Evolutionary conservation across 2,113 vertebrate genomes (phyloP), one percentile per base, ranked within the genome.

Genomic region (Rhegmatorhina hoffmannsi): DNA sequence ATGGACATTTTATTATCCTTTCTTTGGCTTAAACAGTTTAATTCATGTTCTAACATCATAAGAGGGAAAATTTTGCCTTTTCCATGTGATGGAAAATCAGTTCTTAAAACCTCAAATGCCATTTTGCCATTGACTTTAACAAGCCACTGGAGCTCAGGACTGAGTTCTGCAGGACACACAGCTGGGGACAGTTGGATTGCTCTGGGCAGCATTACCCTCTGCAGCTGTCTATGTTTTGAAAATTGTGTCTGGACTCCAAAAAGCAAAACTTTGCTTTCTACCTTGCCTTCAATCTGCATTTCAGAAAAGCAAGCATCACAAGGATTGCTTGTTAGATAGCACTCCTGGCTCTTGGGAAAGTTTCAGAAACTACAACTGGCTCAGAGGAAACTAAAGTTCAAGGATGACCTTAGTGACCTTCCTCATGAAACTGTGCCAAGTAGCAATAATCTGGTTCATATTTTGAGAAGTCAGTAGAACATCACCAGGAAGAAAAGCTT

Each of bases 311-410:
- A 64, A 84, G 52, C 36, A 89, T 84, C 74, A 70, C 62, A 91
- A 76, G 40, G 19, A 53, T 18, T 94, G 89, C 87, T 94, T 87
- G 84, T 94, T 90, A 94, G 78, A 64, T 43, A 79, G 70, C 40
- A 84, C 66, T 92, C n/a, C 69, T 56, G 44, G 36, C 58, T 89
- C 81, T 56, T 3, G 2, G 78, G n/a, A 89, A 92, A 82, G 50
- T 84, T 96, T 95, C 78, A 50, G 81, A 84, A 83, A 38, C 50
- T 95, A 58, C 52, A 78, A 26, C 53, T 62, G 55, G 13, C 78
- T 94, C 73, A 90, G 69, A 91, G 16, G 58, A 87, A 95, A 83
- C 70, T 73, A 58, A 90, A 92, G 81, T 89, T 91, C 89, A 92
- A 94, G 62, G 36, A 62, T 69, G 81, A 85, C 49, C 89, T 92